phyloP scores from a whole-genome alignment of 2,797 vertebrate species.

The Chelonia mydas region DNA sequence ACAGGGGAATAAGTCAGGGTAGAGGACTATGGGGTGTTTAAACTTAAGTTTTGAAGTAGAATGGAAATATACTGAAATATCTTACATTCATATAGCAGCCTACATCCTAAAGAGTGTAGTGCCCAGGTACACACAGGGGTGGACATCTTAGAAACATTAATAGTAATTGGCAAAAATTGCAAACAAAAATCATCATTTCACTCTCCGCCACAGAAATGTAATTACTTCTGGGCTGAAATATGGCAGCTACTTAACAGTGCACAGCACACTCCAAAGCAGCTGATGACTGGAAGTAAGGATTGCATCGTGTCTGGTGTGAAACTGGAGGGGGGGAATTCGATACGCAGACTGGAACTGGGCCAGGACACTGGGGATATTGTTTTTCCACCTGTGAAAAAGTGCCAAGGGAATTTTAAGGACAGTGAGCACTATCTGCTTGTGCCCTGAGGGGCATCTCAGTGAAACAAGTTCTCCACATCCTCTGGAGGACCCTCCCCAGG shows the following conservation, averaged over 20 bases:
- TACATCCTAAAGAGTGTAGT: conserved; percentile 28
- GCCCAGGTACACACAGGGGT: not conserved
- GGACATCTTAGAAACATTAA: conserved; percentile 46
- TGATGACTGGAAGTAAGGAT: not conserved
- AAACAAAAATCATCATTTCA: conserved; percentile 58
- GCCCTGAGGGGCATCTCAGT: not conserved
- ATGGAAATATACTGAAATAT: conserved; percentile 49
- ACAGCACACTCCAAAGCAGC: not conserved
- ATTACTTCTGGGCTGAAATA: conserved; percentile 41
- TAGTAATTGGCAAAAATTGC: conserved; percentile 55
- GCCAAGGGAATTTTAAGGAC: not conserved
- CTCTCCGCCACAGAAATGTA: conserved; percentile 36
- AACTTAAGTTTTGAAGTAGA: conserved; percentile 60
- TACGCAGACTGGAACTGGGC: not conserved
- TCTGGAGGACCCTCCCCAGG: not conserved
- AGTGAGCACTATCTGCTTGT: not conserved
- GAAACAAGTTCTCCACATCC: not conserved
- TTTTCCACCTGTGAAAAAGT: not conserved
- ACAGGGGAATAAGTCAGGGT: conserved; percentile 51
- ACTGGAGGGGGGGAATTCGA: not conserved
- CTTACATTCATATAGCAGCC: conserved; percentile 20
- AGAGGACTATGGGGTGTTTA: conserved; percentile 44
- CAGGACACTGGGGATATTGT: not conserved
- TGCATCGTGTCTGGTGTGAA: not conserved
- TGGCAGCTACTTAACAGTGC: not conserved